A percentile compares a stretch with the other conserved stretches of the same genome.
Conservation (phyloP, 2,113 vertebrate genomes). For the Tiliqua scincoides region DNA sequence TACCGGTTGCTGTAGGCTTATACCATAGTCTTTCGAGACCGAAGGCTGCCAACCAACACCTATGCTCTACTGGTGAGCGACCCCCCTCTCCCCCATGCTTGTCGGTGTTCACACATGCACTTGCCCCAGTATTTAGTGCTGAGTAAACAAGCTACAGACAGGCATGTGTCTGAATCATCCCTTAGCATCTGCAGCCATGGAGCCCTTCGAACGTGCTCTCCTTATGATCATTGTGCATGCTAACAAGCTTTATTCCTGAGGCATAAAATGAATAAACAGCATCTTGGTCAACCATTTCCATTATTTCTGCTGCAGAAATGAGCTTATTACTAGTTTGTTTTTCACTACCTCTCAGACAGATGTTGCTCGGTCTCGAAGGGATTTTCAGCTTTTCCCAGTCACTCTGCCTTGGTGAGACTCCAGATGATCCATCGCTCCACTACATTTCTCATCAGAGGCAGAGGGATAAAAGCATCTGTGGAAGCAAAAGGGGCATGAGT, state of each 20-base stretch:
- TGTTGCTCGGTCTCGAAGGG: slow-evolving; percentile 70
- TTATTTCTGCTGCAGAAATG: slow-evolving; percentile 65
- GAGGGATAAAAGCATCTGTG: slow-evolving; percentile 47
- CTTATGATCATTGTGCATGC: slow-evolving; percentile 62
- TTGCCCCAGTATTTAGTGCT: neutral
- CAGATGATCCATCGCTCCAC: slow-evolving; percentile 65
- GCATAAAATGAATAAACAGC: slow-evolving; percentile 73
- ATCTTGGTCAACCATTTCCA: slow-evolving; percentile 58
- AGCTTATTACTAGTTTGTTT: slow-evolving; percentile 78
- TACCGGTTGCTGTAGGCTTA: no score
- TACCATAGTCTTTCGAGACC: no score
- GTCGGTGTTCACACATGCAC: no score
- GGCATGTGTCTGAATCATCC: neutral
- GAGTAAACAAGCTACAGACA: neutral
- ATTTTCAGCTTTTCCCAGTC: slow-evolving; percentile 65
- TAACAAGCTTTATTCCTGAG: slow-evolving; percentile 55
- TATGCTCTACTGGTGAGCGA: no score
- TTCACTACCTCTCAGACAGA: slow-evolving; percentile 75
- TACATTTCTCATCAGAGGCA: slow-evolving; percentile 42
- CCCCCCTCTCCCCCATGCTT: no score
- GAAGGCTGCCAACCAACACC: no score
- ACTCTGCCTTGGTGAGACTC: slow-evolving; percentile 65
- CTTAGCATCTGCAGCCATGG: neutral
- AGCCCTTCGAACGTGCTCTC: slow-evolving; percentile 54
- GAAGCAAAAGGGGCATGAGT: slow-evolving; percentile 12